These are phyloP conservation scores for Nemapogon koenigi DNA, from an alignment of 2,888 invertebrate species.

Conservation along the genomic window DNA sequence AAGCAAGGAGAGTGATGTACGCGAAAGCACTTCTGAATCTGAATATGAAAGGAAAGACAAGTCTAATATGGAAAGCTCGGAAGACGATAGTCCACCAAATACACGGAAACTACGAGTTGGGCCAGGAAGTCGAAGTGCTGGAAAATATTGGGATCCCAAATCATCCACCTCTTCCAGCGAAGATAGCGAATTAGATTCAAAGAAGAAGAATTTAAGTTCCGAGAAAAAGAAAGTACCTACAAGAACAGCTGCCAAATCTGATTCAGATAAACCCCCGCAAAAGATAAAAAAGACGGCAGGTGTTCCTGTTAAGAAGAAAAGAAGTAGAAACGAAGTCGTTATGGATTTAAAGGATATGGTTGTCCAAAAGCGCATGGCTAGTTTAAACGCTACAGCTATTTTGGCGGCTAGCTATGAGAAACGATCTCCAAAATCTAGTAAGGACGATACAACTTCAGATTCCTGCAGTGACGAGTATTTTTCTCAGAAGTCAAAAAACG, in stretches of 20 bases:
- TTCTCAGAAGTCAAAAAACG: constrained; percentile 60
- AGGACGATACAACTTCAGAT: constrained; percentile 66
- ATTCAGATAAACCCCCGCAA: constrained; percentile 53
- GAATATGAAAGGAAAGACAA: constrained; percentile 53
- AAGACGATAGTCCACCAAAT: constrained; percentile 44
- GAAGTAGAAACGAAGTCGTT: constrained; percentile 68
- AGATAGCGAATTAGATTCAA: constrained; percentile 55
- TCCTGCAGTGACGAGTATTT: constrained; percentile 60
- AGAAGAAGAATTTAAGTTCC: constrained; percentile 29
- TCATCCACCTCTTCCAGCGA: constrained; percentile 69
- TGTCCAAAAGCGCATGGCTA: constrained; percentile 90
- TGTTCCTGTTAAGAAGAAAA: constrained; percentile 56
- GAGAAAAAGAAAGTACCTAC: constrained; percentile 48
- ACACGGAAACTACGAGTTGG: constrained; percentile 72
- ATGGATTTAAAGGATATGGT: constrained; percentile 89
- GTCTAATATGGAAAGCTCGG: constrained; percentile 54
- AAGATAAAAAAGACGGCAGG: constrained; percentile 51
- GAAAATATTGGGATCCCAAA: constrained; percentile 86
- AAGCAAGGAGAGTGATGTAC: constrained; percentile 43
- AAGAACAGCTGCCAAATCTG: constrained; percentile 43
- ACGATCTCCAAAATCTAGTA: constrained; percentile 63
- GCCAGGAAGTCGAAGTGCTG: constrained; percentile 77
- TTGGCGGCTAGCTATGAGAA: constrained; percentile 89
- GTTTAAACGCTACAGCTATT: constrained; percentile 89
- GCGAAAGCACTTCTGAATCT: constrained; percentile 53